These are phyloP conservation scores for Merodon equestris DNA, from an alignment of 2,888 invertebrate genomes.

Conservation along the genomic window DNA sequence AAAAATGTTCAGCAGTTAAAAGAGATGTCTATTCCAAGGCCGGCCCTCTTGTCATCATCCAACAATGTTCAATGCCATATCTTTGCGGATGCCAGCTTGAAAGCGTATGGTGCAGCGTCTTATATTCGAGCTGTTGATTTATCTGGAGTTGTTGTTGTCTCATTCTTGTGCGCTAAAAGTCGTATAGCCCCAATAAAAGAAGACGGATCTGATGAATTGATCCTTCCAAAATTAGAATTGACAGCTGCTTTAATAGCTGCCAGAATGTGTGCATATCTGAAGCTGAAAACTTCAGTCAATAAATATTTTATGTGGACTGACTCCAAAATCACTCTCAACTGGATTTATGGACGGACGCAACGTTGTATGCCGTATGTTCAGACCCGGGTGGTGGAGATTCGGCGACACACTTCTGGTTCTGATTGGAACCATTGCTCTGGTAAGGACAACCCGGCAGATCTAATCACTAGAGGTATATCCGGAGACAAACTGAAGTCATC, in stretches of 20 bases:
- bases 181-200: constrained; percentile 13
- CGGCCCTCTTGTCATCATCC: neutral
- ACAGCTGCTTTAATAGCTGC: constrained; percentile 15
- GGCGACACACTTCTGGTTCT: too few species aligned
- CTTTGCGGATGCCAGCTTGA: constrained; percentile 16
- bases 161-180: constrained; percentile 8
- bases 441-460: too few species aligned
- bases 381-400: too few species aligned
- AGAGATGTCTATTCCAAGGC: constrained; percentile 11
- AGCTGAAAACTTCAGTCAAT: neutral
- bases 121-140: neutral
- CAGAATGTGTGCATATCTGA: constrained; percentile 11
- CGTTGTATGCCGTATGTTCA: too few species aligned
- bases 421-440: too few species aligned
- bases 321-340: constrained; percentile 7
- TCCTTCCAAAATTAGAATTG: constrained; percentile 12
- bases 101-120: too few species aligned
- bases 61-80: neutral
- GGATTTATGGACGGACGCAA: constrained; percentile 25
- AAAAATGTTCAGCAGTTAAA: constrained; percentile 8
- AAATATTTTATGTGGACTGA: constrained; percentile 9
- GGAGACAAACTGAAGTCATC: constrained; percentile 7
- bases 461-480: constrained; percentile 20
- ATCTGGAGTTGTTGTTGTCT: neutral
- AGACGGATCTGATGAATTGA: neutral